Evolutionary conservation across 2,113 vertebrate genomes (phyloP).

Genomic region (Callipepla californica): DNA sequence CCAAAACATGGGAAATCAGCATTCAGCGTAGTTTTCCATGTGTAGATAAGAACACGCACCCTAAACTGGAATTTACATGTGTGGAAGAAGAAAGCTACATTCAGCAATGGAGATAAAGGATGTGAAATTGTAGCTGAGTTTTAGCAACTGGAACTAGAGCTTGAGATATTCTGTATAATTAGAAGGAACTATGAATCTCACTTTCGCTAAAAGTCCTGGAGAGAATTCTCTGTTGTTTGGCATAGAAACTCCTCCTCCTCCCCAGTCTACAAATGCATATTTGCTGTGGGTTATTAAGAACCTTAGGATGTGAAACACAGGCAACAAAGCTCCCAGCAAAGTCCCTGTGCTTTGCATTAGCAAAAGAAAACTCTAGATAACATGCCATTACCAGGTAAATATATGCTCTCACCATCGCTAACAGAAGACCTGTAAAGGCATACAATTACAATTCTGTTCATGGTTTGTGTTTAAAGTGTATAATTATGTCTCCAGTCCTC

Average conservation of each 20-base stretch:
- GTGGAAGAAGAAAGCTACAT: neutral
- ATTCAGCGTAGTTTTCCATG: too few species aligned
- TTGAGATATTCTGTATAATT: constrained; percentile 17
- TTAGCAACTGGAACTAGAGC: neutral
- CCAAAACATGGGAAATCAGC: neutral
- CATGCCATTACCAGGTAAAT: neutral
- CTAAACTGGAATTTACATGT: constrained; percentile 35
- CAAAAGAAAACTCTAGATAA: neutral
- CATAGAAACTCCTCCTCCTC: neutral
- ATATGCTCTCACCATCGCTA: neutral
- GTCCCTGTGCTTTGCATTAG: neutral
- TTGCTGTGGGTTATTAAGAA: neutral
- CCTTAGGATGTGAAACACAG: neutral
- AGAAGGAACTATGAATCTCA: neutral
- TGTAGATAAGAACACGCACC: neutral
- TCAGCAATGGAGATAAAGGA: neutral
- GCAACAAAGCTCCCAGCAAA: neutral
- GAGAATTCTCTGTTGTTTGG: neutral
- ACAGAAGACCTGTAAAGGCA: neutral
- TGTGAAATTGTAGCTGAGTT: neutral
- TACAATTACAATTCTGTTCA: constrained; percentile 54
- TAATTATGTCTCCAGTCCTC: constrained; percentile 44
- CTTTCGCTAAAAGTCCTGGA: neutral
- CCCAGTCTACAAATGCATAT: neutral
- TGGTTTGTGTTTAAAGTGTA: constrained; percentile 28